Evolutionary conservation across 2,888 invertebrate genomes (phyloP), one percentile per base, ranked within the genome.

Genomic region (Lepidocyrtoides sp.): DNA sequence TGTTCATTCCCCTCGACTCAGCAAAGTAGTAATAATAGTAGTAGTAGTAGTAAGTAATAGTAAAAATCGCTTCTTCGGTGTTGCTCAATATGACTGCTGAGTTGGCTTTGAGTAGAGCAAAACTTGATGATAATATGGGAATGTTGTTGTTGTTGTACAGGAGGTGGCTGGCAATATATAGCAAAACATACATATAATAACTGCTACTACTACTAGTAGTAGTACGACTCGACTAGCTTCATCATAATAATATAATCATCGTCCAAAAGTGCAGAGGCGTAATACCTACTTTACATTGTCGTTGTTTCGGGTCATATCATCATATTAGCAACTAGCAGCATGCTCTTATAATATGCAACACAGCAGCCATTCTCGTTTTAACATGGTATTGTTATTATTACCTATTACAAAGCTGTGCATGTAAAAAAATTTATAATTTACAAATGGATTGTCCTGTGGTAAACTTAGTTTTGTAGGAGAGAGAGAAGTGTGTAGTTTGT

Each of bases 221-320:
- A n/a, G n/a, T n/a, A n/a, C n/a, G n/a, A n/a, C n/a, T n/a, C n/a
- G n/a, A n/a, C n/a, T n/a, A n/a, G n/a, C n/a, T n/a, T n/a, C n/a
- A n/a, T n/a, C n/a, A n/a, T n/a, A n/a, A n/a, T n/a, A n/a, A n/a
- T n/a, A n/a, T n/a, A n/a, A n/a, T n/a, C n/a, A n/a, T n/a, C n/a
- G n/a, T n/a, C n/a, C 36, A 17, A 72, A 41, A 51, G 20, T 32
- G 57, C 54, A 17, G 32, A 79, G 32, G 54, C 32, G 36, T 54
- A 84, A 72, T 84, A 84, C 72, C 69, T 54, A 84, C 36, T 84
- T 84, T 54, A 69, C 41, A 32, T 72, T n/a, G 41, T 20, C 60
- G 63, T 60, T 41, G 10, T 32, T 32, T 32, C 32, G n/a, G 5
- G 5, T 69, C 41, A 41, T 69, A 69, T 41, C 63, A 32, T 69